phyloP scores from a whole-genome alignment of 2,113 vertebrate genomes.

The Meriones unguiculatus region DNA sequence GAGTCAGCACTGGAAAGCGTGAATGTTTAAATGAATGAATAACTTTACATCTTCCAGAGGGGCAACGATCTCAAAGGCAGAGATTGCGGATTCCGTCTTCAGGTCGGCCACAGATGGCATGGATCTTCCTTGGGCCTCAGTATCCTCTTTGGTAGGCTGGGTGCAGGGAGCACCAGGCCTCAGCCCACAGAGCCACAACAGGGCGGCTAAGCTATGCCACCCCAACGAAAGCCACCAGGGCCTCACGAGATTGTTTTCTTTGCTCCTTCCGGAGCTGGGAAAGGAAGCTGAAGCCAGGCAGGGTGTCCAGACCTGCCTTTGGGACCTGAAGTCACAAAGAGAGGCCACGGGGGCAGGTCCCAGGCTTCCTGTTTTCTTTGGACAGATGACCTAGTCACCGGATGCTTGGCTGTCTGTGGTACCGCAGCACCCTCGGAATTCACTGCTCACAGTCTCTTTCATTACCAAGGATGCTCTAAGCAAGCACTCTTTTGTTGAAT shows the following conservation, averaged over 20 bases:
- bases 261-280: background rate
- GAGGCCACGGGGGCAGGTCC: constrained; percentile 28
- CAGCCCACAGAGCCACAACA: fast-evolving
- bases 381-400: background rate
- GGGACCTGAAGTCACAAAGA: constrained; percentile 52
- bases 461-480: background rate
- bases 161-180: background rate
- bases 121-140: background rate
- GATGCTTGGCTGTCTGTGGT: background rate
- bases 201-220: background rate
- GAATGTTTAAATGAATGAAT: background rate
- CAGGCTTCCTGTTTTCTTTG: constrained; percentile 77
- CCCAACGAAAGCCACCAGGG: background rate
- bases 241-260: background rate
- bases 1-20: background rate
- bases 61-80: background rate
- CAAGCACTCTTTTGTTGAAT: background rate
- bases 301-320: background rate
- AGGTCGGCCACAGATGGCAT: background rate
- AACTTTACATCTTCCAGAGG: background rate
- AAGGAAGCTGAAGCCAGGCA: constrained; percentile 42
- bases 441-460: background rate
- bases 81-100: background rate
- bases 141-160: background rate
- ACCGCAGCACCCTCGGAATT: background rate